Evolutionary conservation across 2,113 vertebrate genomes (phyloP).

Genomic region (Heterotis niloticus): DNA sequence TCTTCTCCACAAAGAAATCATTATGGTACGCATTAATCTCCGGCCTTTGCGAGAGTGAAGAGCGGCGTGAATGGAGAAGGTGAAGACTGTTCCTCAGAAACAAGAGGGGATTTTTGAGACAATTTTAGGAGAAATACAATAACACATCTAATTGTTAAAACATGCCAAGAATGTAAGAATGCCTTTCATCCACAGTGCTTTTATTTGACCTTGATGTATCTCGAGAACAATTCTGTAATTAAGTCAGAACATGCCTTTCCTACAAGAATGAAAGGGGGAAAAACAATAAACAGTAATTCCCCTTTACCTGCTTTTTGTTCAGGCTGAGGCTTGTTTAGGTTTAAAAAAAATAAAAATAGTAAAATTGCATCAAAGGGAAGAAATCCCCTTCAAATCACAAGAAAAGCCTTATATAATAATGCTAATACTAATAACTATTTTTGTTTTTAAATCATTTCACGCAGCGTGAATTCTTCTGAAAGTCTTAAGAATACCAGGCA

Average conservation of each 20-base stretch:
- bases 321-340: conserved; percentile 44
- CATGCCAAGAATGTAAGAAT: conserved; percentile 55
- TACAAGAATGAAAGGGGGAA: conserved; percentile 53
- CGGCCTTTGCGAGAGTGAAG: background rate
- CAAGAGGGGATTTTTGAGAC: conserved; percentile 55
- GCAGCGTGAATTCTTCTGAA: too few species aligned
- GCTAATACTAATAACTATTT: too few species aligned
- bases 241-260: conserved; percentile 50
- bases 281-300: conserved; percentile 23
- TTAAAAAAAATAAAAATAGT: conserved; percentile 6
- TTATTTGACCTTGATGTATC: conserved; percentile 55
- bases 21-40: conserved; percentile 1
- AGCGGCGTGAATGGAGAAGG: conserved; percentile 8
- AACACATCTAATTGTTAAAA: conserved; percentile 56
- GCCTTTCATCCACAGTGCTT: conserved; percentile 38
- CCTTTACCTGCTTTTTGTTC: conserved; percentile 31
- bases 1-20: background rate
- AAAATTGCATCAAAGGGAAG: conserved; percentile 32
- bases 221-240: conserved; percentile 62
- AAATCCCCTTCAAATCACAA: conserved; percentile 57
- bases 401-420: conserved; percentile 23
- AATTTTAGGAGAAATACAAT: conserved; percentile 54
- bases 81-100: conserved; percentile 48
- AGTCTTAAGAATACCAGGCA: too few species aligned
- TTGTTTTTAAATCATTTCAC: too few species aligned